Conservation (phyloP, 2,113 vertebrate genomes). For the Oreamnos americanus region DNA sequence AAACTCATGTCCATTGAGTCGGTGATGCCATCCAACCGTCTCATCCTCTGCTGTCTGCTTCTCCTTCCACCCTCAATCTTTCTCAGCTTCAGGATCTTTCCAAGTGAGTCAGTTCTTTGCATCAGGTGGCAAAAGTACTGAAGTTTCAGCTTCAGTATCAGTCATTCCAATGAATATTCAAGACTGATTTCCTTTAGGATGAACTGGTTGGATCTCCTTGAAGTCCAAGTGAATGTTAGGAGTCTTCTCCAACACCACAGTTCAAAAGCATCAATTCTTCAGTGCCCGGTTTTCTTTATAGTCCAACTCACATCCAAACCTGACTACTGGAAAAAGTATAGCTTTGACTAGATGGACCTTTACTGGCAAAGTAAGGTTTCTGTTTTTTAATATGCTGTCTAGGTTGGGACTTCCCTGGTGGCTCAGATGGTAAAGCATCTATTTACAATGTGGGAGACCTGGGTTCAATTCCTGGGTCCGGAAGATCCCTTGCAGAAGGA, state of each 20-base stretch:
- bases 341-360: background rate
- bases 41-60: background rate
- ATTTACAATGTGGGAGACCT: too few species aligned
- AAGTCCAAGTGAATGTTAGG: background rate
- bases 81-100: background rate
- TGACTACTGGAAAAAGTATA: background rate
- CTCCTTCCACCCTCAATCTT: background rate
- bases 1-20: background rate
- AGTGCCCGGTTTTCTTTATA: background rate
- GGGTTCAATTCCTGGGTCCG: too few species aligned
- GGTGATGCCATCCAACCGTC: background rate
- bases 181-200: background rate
- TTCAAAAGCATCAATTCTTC: background rate
- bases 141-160: background rate
- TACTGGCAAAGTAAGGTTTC: background rate
- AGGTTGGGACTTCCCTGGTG: background rate
- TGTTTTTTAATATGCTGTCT: background rate
- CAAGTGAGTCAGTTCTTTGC: background rate
- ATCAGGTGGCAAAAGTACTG: background rate
- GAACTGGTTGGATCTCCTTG: background rate
- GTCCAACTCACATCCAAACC: background rate
- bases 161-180: background rate
- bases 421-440: too few species aligned
- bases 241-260: background rate
- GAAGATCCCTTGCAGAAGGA: too few species aligned